Evolutionary conservation across 2,797 vertebrate genomes (phyloP), one percentile per base, ranked within the genome.

Genomic region (Agapornis canus): DNA sequence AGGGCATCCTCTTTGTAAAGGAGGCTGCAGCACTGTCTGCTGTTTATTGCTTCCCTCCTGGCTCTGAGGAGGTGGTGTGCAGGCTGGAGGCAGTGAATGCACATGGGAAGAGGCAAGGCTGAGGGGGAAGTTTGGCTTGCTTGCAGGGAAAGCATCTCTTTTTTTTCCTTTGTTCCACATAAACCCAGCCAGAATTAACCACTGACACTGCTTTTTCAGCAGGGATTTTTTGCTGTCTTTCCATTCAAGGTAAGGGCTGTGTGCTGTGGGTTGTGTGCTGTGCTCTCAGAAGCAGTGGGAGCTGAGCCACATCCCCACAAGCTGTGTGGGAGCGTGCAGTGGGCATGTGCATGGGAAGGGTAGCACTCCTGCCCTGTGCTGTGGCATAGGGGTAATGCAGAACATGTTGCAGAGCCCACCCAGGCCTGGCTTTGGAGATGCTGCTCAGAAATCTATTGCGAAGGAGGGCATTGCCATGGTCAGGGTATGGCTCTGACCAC

Each of bases 181-280:
- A 10, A 77, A 86, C 87, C 3, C 45, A 21, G 65, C 85, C 90
- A 86, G 93, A 45, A 83, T 66, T 75, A 82, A 45, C 47, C 21
- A 11, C 61, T 21, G 54, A 5, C 2, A 14, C 57, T 32, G 72
- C 73, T 81, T 71, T 60, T 19, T 12, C 91, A 54, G 81, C 73
- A 54, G 81, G 49, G 77, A 59, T 79, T 80, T 52, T 52, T 20
- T 86, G 73, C 81, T 43, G 1, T 2, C 20, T 79, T 59, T 27
- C 68, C 43, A 61, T 45, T 9, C 39, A n/a, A 95, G 94, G 88
- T 95, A 90, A 93, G 96, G 78, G 65, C 73, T 72, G 65, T 27
- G 26, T 2, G 45, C 75, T 23, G 49, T 37, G 69, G 60, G 8
- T n/a, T 14, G 70, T 0, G 4, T 0, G 20, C 13, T 72, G 57